Conservation (phyloP, 2,888 invertebrate species). For the Caenorhabditis zanzibari region DNA sequence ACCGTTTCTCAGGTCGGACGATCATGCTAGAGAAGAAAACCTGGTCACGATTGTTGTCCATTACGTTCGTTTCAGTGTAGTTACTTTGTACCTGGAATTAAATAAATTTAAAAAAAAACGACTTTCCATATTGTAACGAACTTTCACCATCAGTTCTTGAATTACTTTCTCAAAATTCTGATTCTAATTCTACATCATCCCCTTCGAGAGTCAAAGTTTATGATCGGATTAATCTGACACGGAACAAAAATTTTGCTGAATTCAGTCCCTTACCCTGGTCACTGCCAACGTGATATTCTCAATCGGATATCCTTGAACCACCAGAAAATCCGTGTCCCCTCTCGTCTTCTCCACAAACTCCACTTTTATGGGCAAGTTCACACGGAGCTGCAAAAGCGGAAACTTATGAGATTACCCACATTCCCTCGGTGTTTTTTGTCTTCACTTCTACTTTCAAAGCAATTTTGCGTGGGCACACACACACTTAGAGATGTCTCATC, state of each 20-base stretch:
- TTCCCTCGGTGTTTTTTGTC: background rate
- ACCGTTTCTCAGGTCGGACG: slow-evolving; percentile 41
- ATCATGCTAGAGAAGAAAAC: slow-evolving; percentile 48
- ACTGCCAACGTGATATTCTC: slow-evolving; percentile 71
- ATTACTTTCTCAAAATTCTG: too few species aligned
- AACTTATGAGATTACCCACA: slow-evolving; percentile 19
- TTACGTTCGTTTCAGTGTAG: slow-evolving; percentile 30
- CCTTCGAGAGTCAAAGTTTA: too few species aligned
- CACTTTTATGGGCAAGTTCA: slow-evolving; percentile 38
- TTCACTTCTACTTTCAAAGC: background rate
- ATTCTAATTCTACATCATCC: too few species aligned
- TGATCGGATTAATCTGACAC: too few species aligned
- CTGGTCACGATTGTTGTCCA: slow-evolving; percentile 25
- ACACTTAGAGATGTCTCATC: slow-evolving; percentile 4
- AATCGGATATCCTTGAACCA: slow-evolving; percentile 76
- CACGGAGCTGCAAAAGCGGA: slow-evolving; percentile 56
- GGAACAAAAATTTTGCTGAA: too few species aligned
- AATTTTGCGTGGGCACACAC: slow-evolving; percentile 3
- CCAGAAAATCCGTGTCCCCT: slow-evolving; percentile 64
- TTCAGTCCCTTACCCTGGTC: slow-evolving; percentile 46
- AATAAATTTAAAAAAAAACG: too few species aligned
- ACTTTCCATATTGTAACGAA: too few species aligned
- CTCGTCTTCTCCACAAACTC: slow-evolving; percentile 46
- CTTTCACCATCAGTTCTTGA: too few species aligned
- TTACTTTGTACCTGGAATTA: slow-evolving; percentile 40